Conservation (phyloP, 2,888 invertebrate species). For the Andrena minutula region DNA sequence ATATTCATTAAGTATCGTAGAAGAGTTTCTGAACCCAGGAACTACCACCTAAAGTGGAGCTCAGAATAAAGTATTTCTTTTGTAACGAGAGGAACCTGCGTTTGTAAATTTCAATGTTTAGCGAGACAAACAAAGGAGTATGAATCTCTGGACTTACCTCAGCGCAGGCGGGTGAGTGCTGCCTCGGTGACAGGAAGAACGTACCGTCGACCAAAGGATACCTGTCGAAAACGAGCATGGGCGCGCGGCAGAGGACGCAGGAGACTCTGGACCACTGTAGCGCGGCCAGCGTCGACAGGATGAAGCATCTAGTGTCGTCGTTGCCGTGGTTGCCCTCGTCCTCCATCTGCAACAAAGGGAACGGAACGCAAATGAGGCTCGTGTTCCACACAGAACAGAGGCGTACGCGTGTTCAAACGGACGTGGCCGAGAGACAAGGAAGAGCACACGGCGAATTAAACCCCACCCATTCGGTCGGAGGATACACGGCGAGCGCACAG, state of each 20-base stretch:
- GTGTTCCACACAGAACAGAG: not conserved
- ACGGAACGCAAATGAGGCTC: slow-evolving; percentile 11
- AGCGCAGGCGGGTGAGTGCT: slow-evolving; percentile 94
- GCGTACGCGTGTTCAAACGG: not conserved
- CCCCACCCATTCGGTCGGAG: not conserved
- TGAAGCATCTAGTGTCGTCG: slow-evolving; percentile 98
- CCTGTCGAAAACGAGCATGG: slow-evolving; percentile 97
- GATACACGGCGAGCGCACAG: not conserved
- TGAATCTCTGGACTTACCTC: slow-evolving; percentile 88
- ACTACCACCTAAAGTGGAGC: too few species aligned
- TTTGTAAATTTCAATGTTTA: not conserved
- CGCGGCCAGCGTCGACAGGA: slow-evolving; percentile 96
- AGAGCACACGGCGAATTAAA: not conserved
- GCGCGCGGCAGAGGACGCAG: slow-evolving; percentile 95
- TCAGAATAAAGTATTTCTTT: too few species aligned
- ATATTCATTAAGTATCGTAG: too few species aligned
- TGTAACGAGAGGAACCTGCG: too few species aligned
- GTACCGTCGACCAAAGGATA: slow-evolving; percentile 99
- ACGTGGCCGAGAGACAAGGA: not conserved
- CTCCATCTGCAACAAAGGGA: slow-evolving; percentile 92
- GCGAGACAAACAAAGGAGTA: not conserved
- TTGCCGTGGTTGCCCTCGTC: slow-evolving; percentile 99
- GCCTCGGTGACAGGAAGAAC: slow-evolving; percentile 98
- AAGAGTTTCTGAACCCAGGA: too few species aligned
- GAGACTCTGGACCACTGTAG: slow-evolving; percentile 94